phyloP scores from a whole-genome alignment of 2,888 invertebrate species.

The Julus scandinavius region DNA sequence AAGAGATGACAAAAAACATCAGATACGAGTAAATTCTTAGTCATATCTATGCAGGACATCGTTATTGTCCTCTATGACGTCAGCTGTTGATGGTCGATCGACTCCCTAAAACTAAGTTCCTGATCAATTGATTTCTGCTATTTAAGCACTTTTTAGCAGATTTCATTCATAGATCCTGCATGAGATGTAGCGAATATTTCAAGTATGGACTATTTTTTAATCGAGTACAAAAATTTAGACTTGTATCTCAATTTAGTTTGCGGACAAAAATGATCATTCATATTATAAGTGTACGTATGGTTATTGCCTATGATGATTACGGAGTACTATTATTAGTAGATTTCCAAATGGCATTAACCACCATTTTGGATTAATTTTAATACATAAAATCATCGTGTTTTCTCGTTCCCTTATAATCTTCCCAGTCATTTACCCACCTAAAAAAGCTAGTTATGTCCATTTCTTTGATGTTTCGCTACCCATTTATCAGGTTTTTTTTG shows the following conservation, averaged over 20 bases:
- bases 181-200: slow-evolving; percentile 27
- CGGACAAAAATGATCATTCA: slow-evolving; percentile 7
- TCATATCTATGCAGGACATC: slow-evolving; percentile 37
- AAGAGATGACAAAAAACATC: background rate
- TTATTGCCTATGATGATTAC: slow-evolving; percentile 39
- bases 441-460: background rate
- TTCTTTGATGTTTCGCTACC: background rate
- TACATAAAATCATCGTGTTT: slow-evolving; percentile 38
- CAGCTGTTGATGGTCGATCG: slow-evolving; percentile 13
- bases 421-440: background rate
- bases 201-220: slow-evolving; percentile 36
- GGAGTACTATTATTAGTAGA: slow-evolving; percentile 36
- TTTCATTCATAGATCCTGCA: slow-evolving; percentile 34
- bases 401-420: background rate
- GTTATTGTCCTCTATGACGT: slow-evolving; percentile 28
- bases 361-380: slow-evolving; percentile 37
- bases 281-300: slow-evolving; percentile 42
- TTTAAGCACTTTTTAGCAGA: slow-evolving; percentile 31
- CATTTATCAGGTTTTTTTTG: background rate
- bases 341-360: background rate
- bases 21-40: slow-evolving; percentile 20
- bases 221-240: slow-evolving; percentile 29
- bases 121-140: slow-evolving; percentile 42
- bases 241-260: slow-evolving; percentile 35
- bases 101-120: slow-evolving; percentile 42